Base-by-base conservation (phyloP, 30 jellyfish, hydroid and myxozoan genomes). In the Mastigias papua region DNA sequence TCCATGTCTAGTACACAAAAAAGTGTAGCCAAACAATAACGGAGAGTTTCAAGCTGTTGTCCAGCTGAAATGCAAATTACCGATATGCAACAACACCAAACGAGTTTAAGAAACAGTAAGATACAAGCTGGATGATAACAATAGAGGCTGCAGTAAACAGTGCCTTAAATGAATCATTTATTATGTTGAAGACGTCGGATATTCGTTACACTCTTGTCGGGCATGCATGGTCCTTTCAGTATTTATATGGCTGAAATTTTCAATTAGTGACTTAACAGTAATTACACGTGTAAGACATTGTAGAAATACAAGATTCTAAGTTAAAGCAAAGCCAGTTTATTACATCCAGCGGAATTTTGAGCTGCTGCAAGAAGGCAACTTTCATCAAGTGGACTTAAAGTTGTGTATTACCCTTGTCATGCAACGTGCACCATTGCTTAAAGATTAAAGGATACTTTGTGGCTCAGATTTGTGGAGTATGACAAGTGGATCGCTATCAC, bases 401-500 rank as follows among this genome's bases (percentile, higher is more conserved):
- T n/a, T n/a, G n/a, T n/a, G n/a, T n/a, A n/a, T n/a, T n/a, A n/a
- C n/a, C n/a, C n/a, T n/a, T n/a, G n/a, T n/a, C n/a, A n/a, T n/a
- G n/a, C n/a, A n/a, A n/a, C n/a, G n/a, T n/a, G n/a, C n/a, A n/a
- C n/a, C n/a, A n/a, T n/a, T n/a, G n/a, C n/a, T n/a, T n/a, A n/a
- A n/a, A n/a, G n/a, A n/a, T n/a, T n/a, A n/a, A n/a, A n/a, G n/a
- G 13, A 4, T 42, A 42, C 54, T 15, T 42, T 42, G 13, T 15
- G 13, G 13, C 13, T 42, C 67, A 54, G 17, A 54, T 7, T 6
- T 6, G 27, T 49, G 10, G 21, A 82, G 5, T 4, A 85, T 85
- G 94, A 77, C 42, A 19, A 85, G 82, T 13, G 94, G 94, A 30
- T 34, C 88, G 1, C 29, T 75, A 21, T 75, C 96, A 63, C 96